Conservation (phyloP, 2,113 vertebrate genomes). For the Scytalopus superciliaris region DNA sequence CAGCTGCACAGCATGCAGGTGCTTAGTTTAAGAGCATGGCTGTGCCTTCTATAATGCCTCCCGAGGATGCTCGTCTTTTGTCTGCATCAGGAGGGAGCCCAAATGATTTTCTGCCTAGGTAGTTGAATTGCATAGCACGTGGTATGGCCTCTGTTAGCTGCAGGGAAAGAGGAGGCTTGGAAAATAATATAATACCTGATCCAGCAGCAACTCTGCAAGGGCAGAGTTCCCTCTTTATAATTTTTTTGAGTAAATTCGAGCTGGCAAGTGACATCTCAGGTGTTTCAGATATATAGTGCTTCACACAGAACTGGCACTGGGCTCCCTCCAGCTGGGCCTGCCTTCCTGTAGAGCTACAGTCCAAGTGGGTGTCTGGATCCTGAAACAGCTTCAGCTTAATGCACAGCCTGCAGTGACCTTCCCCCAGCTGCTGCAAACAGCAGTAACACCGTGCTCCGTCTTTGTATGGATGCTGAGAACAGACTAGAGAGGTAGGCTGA, state of each 20-base stretch:
- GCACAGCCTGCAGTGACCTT: background rate
- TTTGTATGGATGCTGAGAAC: background rate
- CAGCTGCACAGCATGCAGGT: background rate
- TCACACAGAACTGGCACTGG: background rate
- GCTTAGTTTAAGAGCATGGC: background rate
- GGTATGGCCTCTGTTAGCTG: background rate
- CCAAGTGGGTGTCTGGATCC: background rate
- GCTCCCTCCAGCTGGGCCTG: background rate
- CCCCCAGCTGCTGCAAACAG: background rate
- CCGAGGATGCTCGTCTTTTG: fast-evolving
- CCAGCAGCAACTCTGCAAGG: background rate
- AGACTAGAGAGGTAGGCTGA: background rate
- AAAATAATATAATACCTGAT: background rate
- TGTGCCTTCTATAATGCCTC: background rate
- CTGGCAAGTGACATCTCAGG: background rate
- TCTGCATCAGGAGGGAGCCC: background rate
- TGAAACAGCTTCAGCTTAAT: background rate
- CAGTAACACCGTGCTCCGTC: fast-evolving
- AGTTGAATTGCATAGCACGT: background rate
- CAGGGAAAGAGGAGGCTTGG: background rate
- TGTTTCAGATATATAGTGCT: background rate
- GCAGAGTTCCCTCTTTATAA: background rate
- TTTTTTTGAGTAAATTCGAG: background rate
- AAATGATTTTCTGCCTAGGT: background rate
- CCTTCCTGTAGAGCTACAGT: background rate